These are phyloP conservation scores for Anabacerthia variegaticeps DNA, from an alignment of 2,797 vertebrate genomes.

Conservation along the genomic window DNA sequence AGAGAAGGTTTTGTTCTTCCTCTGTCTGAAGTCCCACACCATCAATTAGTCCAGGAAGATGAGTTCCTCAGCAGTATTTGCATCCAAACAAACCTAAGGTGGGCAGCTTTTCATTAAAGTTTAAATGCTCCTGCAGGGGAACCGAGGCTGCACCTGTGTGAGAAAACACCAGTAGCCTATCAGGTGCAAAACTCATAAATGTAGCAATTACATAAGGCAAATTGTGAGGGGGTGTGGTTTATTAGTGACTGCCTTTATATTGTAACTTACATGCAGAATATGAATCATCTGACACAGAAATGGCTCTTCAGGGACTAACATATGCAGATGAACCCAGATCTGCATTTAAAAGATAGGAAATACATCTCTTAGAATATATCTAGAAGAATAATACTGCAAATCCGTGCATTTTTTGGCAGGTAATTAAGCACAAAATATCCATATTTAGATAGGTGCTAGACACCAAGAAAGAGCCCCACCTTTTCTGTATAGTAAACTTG, in stretches of 20 bases:
- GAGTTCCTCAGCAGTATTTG: background rate
- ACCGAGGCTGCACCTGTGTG: background rate
- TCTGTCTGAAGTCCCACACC: background rate
- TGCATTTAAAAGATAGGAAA: background rate
- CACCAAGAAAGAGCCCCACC: background rate
- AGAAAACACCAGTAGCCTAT: background rate
- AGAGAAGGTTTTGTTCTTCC: background rate
- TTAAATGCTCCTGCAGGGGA: background rate
- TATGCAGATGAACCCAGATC: background rate
- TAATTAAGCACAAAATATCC: background rate
- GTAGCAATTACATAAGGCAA: background rate
- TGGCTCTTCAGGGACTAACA: background rate
- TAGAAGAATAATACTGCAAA: background rate
- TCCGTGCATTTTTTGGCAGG: background rate
- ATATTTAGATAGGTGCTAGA: background rate
- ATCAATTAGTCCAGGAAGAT: background rate
- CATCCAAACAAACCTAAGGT: background rate
- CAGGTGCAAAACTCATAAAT: background rate
- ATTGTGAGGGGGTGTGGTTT: background rate
- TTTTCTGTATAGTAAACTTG: background rate
- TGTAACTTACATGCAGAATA: background rate
- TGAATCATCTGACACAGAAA: slow-evolving; percentile 11
- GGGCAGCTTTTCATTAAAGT: background rate
- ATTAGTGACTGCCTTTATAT: background rate
- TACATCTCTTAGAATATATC: background rate